Base-by-base conservation (phyloP, 2,888 invertebrate species). In the Agonopterix heracliana region DNA sequence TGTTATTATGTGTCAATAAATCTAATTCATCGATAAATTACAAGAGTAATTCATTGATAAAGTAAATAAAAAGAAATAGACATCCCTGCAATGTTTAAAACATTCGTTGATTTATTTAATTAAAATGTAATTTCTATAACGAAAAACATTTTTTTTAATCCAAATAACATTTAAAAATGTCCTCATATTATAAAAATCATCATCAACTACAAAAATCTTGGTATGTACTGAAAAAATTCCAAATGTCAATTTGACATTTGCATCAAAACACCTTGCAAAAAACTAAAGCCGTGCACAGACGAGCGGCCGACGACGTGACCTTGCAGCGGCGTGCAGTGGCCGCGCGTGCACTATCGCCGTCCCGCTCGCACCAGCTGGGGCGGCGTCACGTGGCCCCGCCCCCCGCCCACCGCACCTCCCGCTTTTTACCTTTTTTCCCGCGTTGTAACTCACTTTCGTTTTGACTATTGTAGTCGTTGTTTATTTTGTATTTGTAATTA, bases 391-490 rank as follows among this genome's bases (percentile, higher is more conserved):
- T 49, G 61, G 75, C 78, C 68, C 81, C 84, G 80, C 84, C 83
- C 82, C 78, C 83, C 85, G 82, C 84, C 82, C 76, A 77, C 78
- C 77, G 66, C 76, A 58, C 71, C 74, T 63, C 76, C 77, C 72
- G 74, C 71, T 72, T 76, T 71, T 74, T 78, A 74, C 78, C 80
- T 74, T 76, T 73, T 74, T 72, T 74, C 38, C 74, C 77, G 74
- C 74, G 71, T 48, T 14, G 54, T 74, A 70, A 76, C 74, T 78
- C 74, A 76, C 77, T 76, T 72, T 74, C 71, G 63, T 71, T 68
- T 54, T 57, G 61, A 60, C 61, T 64, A 63, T 58, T 63, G 57
- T 49, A 63, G 61, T 52, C 69, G 64, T 60, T 57, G 46, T 50
- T 58, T 56, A 57, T 56, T 50, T 36, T 36, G 41, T 51, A 45